phyloP scores from a whole-genome alignment of 2,888 invertebrate genomes.

The Parnassius glacialis region DNA sequence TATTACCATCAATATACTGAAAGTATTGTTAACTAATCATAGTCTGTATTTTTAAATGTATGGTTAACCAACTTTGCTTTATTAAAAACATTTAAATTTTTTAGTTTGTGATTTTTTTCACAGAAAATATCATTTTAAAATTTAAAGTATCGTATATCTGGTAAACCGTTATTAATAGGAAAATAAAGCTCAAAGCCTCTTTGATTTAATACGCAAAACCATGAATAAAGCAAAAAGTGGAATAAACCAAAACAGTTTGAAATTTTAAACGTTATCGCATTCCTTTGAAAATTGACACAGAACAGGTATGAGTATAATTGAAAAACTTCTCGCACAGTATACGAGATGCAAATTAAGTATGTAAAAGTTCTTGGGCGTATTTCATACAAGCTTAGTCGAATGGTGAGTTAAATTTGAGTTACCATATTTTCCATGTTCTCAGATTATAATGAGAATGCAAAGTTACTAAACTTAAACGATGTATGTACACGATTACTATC shows the following conservation, averaged over 20 bases:
- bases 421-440: constrained; percentile 58
- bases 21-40: too few relatives aligned
- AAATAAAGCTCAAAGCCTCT: not conserved
- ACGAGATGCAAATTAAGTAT: constrained; percentile 34
- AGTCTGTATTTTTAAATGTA: too few relatives aligned
- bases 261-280: constrained; percentile 1
- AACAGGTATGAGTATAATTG: constrained; percentile 14
- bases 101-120: too few relatives aligned
- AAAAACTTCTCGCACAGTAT: constrained; percentile 6
- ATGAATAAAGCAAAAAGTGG: constrained; percentile 2
- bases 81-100: too few relatives aligned
- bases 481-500: not conserved
- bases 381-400: constrained; percentile 51
- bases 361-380: constrained; percentile 38
- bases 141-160: too few relatives aligned
- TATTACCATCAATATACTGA: too few relatives aligned
- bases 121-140: too few relatives aligned
- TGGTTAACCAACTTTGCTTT: too few relatives aligned
- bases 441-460: constrained; percentile 57
- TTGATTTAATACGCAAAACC: constrained; percentile 2
- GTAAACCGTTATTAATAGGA: not conserved
- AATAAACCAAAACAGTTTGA: not conserved
- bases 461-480: constrained; percentile 41
- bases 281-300: constrained; percentile 8
- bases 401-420: constrained; percentile 52